phyloP scores from a whole-genome alignment of 2,888 invertebrate species.

The Drosophila tripunctata region DNA sequence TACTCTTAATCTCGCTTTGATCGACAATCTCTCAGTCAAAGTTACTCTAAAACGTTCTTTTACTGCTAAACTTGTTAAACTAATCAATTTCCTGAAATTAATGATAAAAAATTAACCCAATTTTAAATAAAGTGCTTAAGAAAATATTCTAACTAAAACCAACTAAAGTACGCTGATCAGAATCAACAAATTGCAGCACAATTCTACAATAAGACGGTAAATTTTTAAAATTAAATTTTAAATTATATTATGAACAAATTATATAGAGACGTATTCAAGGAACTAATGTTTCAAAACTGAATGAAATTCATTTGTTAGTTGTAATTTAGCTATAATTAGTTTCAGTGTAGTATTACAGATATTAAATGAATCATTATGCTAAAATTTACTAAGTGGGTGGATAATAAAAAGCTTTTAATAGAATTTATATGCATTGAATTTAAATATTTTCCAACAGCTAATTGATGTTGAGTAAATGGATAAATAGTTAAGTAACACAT shows the following conservation, averaged over 20 bases:
- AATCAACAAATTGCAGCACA: not conserved
- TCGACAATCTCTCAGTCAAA: constrained; percentile 12
- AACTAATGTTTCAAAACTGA: too few species aligned
- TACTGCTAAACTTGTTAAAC: constrained; percentile 9
- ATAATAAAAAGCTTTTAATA: not conserved
- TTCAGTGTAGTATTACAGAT: not conserved
- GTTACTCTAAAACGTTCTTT: constrained; percentile 17
- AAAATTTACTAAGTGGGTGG: not conserved
- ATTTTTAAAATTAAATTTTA: constrained; percentile 3
- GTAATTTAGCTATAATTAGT: too few species aligned
- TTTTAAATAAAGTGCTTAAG: not conserved
- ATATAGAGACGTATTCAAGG: too few species aligned
- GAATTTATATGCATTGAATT: not conserved
- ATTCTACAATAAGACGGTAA: constrained; percentile 41
- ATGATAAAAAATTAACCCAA: not conserved
- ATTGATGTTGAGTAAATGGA: not conserved
- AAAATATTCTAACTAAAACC: not conserved
- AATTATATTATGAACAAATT: not conserved
- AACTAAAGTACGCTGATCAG: not conserved
- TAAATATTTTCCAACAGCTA: not conserved
- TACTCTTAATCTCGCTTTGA: constrained; percentile 27
- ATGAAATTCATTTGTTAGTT: too few species aligned
- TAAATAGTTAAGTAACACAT: too few species aligned
- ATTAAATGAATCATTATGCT: not conserved
- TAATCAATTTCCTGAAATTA: not conserved